Base-by-base conservation (phyloP, 2,888 invertebrate genomes). In the Euspilapteryx auroguttella region DNA sequence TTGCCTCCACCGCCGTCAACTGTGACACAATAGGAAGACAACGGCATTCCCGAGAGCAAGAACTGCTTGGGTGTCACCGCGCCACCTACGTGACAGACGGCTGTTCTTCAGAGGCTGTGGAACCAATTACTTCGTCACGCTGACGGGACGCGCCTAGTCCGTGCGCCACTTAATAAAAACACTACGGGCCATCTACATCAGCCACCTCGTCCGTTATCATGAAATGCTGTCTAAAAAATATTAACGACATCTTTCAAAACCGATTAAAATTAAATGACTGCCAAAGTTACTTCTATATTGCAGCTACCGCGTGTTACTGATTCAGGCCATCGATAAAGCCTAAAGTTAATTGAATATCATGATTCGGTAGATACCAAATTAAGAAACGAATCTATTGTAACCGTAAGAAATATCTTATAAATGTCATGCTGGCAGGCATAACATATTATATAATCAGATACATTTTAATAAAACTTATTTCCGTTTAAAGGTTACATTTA, bases 101-200 rank as follows among this genome's bases (percentile, higher is more conserved):
- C 27, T 14, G 29, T 40, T 40, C 35, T 38, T 40, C 50, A 40
- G 47, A 53, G 49, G 56, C 54, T 49, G 57, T 55, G 64, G 52
- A 63, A 63, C 71, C 52, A 57, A 75, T 73, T 50, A 58, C 45
- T 71, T 46, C 55, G 69, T 65, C 68, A 68, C 62, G 61, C 57
- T 45, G 54, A 59, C 59, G 38, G 64, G 65, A 66, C 51, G 59
- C 63, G 58, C 55, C 50, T 52, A 45, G 46, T 43, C 53, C 50
- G 49, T 55, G 66, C 58, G 55, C 41, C 54, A 63, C 54, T 65
- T 71, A 71, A 71, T 73, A 69, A 71, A 69, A 68, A 64, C 51
- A 47, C 61, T 56, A 59, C 56, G 62, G 62, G 58, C 62, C 59
- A 50, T 56, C 65, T 61, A n/a, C 55, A 57, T 58, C 58, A 50